phyloP scores from a whole-genome alignment of 1,140 invertebrate genomes.

The Drosophila jambulina region DNA sequence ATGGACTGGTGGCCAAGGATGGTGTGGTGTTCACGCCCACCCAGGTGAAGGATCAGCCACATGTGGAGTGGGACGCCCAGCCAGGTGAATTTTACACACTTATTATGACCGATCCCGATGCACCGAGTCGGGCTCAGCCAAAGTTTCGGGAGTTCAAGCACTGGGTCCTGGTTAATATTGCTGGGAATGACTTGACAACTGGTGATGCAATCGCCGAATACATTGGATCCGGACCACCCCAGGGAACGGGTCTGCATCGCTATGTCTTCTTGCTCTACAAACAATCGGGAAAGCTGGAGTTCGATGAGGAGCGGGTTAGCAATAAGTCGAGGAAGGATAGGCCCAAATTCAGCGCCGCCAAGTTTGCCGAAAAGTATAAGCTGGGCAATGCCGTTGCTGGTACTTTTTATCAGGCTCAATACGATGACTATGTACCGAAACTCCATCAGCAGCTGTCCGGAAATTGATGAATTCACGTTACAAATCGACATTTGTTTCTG shows the following conservation, averaged over 20 bases:
- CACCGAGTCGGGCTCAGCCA: conserved; percentile 90
- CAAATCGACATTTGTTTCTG: neutral
- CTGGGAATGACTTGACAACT: conserved; percentile 89
- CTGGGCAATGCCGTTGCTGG: conserved; percentile 93
- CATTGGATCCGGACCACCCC: conserved; percentile 94
- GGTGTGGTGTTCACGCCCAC: conserved; percentile 90
- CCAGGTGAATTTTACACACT: conserved; percentile 89
- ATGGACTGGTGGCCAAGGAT: conserved; percentile 86
- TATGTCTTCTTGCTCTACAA: conserved; percentile 96
- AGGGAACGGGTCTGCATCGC: conserved; percentile 94
- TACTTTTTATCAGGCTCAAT: conserved; percentile 95
- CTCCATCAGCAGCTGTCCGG: conserved; percentile 66
- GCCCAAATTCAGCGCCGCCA: conserved; percentile 90
- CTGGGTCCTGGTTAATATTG: conserved; percentile 96
- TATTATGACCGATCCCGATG: conserved; percentile 87
- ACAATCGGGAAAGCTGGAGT: conserved; percentile 87
- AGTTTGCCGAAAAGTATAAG: conserved; percentile 93
- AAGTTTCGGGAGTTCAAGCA: conserved; percentile 95
- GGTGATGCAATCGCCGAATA: conserved; percentile 94
- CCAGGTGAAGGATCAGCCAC: conserved; percentile 89
- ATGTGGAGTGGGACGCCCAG: conserved; percentile 89
- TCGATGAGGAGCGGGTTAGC: conserved; percentile 51
- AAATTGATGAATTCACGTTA: conserved; percentile 20
- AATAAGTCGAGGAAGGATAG: conserved; percentile 88
- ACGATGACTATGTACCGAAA: conserved; percentile 94